Base-by-base conservation (phyloP, 2,888 invertebrate genomes). In the Caenorhabditis angaria region DNA sequence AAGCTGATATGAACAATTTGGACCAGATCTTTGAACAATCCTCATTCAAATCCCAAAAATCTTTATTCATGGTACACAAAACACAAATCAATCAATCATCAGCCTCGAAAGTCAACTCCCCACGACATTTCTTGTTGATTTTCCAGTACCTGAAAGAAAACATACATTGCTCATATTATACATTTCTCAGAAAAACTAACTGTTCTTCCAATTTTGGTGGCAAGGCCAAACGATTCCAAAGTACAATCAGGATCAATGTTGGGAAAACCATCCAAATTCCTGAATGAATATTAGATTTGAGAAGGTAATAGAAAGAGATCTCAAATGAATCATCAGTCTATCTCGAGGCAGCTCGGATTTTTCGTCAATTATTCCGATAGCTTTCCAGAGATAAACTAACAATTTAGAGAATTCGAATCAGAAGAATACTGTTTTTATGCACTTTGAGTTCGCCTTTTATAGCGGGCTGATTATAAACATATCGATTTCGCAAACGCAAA, bases 331-430 rank as follows among this genome's bases (percentile, higher is more conserved):
- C 22, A 27, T 54, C 60, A 62, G 71, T 60, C 47, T 57, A 63
- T 71, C 71, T 61, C 14, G 59, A 66, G 71, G 71, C 71, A 71
- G 71, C 71, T 71, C 61, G 71, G 71, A 27, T 50, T 25, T 28
- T 0, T 3, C 5, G 2, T 22, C 14, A n/a, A 1, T 2, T 20
- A 22, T 32, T 22, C 71, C 71, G 61, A 71, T 61, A 71, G 71
- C 63, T 51, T 57, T 64, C 66, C 66, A 56, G 50, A 57, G 71
- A 71, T 66, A 56, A 18, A 53, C 71, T 56, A 51, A 51, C 25
- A 51, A 51, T 8, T 24, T 6, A 35, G 14, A 35, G 35, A 35
- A 35, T 10, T 35, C 6, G 6, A 14, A 35, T 35, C 14, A 10
- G 35, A 35, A 35, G 6, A 35, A 35, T 14, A 35, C 6, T 14